Percentiles rank a stretch among this genome's conserved stretches.
These are phyloP conservation scores for Caretta caretta DNA, from an alignment of 2,113 vertebrate genomes.

Conservation along the genomic window DNA sequence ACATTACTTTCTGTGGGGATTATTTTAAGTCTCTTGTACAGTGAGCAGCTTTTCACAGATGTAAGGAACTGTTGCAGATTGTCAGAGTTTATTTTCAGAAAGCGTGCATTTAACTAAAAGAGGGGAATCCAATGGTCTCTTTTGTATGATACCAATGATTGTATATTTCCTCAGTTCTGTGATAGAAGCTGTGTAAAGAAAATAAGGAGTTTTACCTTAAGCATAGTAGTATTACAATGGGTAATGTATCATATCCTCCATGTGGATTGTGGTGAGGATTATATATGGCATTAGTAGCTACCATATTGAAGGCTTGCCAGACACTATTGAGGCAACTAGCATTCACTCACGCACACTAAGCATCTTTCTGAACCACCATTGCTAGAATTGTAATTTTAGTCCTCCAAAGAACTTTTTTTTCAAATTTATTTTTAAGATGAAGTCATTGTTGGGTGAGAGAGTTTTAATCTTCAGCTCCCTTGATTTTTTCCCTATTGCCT, in stretches of 20 bases:
- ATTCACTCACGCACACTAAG: not conserved
- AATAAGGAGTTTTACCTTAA: slow-evolving; percentile 45
- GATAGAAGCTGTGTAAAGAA: slow-evolving; percentile 42
- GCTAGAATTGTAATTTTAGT: not conserved
- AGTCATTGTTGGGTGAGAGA: not conserved
- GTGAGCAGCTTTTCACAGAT: slow-evolving; percentile 58
- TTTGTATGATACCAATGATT: slow-evolving; percentile 68
- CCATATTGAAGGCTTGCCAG: not conserved
- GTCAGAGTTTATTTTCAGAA: slow-evolving; percentile 55
- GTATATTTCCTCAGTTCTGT: slow-evolving; percentile 58
- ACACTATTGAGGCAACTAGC: not conserved
- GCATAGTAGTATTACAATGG: not conserved
- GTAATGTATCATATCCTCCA: not conserved
- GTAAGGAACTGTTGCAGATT: not conserved
- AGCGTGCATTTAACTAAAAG: not conserved
- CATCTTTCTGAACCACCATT: not conserved
- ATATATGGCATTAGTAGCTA: not conserved
- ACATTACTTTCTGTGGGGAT: slow-evolving; percentile 44
- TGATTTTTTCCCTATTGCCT: not conserved
- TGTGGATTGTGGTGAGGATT: not conserved
- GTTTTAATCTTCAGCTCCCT: not conserved
- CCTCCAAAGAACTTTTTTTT: slow-evolving; percentile 55
- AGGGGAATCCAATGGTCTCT: slow-evolving; percentile 29
- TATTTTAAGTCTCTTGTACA: slow-evolving; percentile 59
- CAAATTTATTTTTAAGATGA: not conserved